Evolutionary conservation across 2,888 invertebrate species (phyloP).

Genomic region (Eristalinus aeneus): DNA sequence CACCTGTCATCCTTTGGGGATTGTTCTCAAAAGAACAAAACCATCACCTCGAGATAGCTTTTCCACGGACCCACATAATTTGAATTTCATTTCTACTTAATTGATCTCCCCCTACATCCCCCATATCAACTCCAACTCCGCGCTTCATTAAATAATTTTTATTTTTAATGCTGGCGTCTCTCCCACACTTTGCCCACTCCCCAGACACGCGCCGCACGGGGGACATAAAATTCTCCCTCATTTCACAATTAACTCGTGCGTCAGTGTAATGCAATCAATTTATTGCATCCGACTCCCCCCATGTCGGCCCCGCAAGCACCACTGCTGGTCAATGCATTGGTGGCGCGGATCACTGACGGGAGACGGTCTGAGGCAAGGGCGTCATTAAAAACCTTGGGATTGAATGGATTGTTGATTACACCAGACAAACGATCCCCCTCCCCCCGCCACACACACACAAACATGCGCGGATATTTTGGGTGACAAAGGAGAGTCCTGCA

Average conservation of each 20-base stretch:
- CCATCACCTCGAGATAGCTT: too few species aligned
- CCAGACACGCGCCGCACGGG: not conserved
- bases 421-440: not conserved
- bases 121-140: not conserved
- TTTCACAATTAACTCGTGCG: slow-evolving; percentile 55
- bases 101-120: not conserved
- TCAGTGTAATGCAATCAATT: slow-evolving; percentile 68
- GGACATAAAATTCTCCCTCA: slow-evolving; percentile 35
- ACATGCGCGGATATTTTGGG: too few species aligned
- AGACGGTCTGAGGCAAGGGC: not conserved
- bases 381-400: slow-evolving; percentile 56
- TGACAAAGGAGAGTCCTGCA: slow-evolving; percentile 17
- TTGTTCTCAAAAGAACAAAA: too few species aligned
- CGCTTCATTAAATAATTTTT: slow-evolving; percentile 53
- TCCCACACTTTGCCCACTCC: slow-evolving; percentile 5
- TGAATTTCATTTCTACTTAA: too few species aligned
- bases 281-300: slow-evolving; percentile 39
- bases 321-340: too few species aligned
- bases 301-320: not conserved
- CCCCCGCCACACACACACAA: too few species aligned
- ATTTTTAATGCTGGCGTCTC: slow-evolving; percentile 15
- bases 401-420: slow-evolving; percentile 69
- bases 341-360: not conserved
- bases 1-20: too few species aligned
- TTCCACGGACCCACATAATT: too few species aligned